Percentiles rank a stretch among this genome's conserved stretches.
Conservation (phyloP, 2,888 invertebrate genomes). For the Papilio gigon region DNA sequence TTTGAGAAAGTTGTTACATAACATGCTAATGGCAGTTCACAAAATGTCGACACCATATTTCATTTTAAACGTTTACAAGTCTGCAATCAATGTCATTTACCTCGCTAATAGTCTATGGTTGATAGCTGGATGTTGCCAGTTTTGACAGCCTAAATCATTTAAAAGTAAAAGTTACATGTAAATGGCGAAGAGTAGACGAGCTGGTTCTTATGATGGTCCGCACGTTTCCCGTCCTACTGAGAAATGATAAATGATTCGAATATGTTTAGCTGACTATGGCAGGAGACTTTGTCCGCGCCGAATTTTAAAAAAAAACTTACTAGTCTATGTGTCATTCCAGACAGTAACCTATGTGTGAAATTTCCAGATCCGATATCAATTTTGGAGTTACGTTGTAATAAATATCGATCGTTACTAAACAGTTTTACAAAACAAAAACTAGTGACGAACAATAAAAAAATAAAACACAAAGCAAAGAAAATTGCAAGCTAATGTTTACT, state of each 20-base stretch:
- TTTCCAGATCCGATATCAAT: too few species aligned
- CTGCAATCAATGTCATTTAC: constrained; percentile 18
- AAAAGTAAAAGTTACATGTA: constrained; percentile 28
- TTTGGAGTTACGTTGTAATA: too few species aligned
- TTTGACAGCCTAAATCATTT: constrained; percentile 14
- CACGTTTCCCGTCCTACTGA: not conserved
- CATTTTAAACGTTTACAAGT: constrained; percentile 17
- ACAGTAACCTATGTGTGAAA: too few species aligned
- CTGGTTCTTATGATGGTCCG: not conserved
- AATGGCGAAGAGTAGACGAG: not conserved
- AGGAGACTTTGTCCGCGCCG: too few species aligned
- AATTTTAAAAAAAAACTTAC: too few species aligned
- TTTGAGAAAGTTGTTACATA: constrained; percentile 42
- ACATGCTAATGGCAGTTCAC: constrained; percentile 40
- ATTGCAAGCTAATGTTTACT: constrained; percentile 17
- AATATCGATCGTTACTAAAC: too few species aligned
- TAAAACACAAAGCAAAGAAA: not conserved
- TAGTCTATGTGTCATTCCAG: too few species aligned
- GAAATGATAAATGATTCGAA: not conserved
- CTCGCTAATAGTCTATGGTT: constrained; percentile 18
- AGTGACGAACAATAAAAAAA: not conserved
- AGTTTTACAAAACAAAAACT: not conserved
- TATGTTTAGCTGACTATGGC: too few species aligned
- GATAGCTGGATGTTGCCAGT: constrained; percentile 1
- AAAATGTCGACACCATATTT: constrained; percentile 34